Evolutionary conservation across 2,888 invertebrate species (phyloP), one percentile per base, ranked within the genome.

Genomic region (Aromia moschata): DNA sequence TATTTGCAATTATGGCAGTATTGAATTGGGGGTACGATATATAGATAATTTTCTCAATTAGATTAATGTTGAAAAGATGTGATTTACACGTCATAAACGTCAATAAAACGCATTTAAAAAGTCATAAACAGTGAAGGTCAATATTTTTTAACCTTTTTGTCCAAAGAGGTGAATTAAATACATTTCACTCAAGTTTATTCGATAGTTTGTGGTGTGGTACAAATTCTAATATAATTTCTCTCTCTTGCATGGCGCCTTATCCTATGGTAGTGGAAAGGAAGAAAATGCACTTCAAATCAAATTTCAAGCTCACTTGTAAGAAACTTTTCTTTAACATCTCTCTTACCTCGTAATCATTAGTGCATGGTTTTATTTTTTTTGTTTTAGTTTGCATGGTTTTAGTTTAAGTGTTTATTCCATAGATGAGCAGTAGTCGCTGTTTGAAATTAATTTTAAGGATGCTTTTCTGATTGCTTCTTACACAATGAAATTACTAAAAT

Each of bases 231-330:
- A 74, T 75, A 70, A 74, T 75, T 77, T 79, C 76, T 81, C 77
- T 84, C 83, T 84, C 83, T 85, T 85, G 85, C 85, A 85, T 85
- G 85, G 84, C 83, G 73, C 77, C 79, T 79, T 79, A 77, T 74
- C 78, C 77, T 80, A 74, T 79, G 80, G 79, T 85, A 86, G 86
- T 85, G 85, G 85, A 83, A 85, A 85, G 82, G 85, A 86, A 83
- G 86, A 86, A 83, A 86, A 85, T 85, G 85, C 85, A 83, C 85
- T 86, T 82, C 84, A 84, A 83, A 84, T 82, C 84, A 86, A 85
- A 85, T 84, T 86, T 82, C 85, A 84, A 84, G 83, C 84, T 83
- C 84, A 86, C 84, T 83, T 85, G 86, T 86, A 86, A 86, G 86
- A 84, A 70, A 75, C 73, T 72, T 73, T 72, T 64, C 55, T 64